phyloP scores from a whole-genome alignment of 2,113 vertebrate genomes.

The Thryonomys swinderianus region DNA sequence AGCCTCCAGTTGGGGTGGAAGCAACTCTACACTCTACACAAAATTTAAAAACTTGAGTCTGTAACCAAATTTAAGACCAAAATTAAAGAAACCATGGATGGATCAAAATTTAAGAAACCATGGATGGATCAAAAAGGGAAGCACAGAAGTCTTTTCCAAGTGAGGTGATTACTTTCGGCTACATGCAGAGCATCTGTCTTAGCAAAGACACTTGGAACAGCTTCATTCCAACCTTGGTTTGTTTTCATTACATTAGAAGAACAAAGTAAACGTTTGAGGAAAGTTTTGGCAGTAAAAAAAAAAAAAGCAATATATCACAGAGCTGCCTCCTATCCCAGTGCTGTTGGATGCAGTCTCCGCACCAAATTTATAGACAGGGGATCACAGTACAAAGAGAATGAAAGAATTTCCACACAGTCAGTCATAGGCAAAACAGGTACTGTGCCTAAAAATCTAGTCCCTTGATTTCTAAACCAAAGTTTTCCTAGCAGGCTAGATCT shows the following conservation, averaged over 20 bases:
- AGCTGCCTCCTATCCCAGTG: neutral
- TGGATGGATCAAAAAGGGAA: neutral
- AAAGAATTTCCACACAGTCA: neutral
- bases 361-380: neutral
- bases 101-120: neutral
- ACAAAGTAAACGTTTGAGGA: neutral
- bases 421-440: neutral
- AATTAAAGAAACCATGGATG: neutral
- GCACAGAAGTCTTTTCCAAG: neutral
- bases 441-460: neutral
- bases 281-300: neutral
- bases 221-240: neutral
- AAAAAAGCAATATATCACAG: neutral
- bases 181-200: neutral
- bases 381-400: neutral
- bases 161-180: neutral
- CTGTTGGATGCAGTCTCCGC: no score
- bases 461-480: slow-evolving; percentile 8
- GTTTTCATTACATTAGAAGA: neutral
- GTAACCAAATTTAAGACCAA: no score
- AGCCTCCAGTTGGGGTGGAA: neutral
- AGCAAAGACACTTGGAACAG: neutral
- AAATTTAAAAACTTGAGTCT: neutral
- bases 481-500: neutral
- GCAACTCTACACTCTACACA: neutral